Evolutionary conservation across 1,140 invertebrate genomes (phyloP), one percentile per base, ranked within the genome.

Genomic region (Drosophila teissieri): DNA sequence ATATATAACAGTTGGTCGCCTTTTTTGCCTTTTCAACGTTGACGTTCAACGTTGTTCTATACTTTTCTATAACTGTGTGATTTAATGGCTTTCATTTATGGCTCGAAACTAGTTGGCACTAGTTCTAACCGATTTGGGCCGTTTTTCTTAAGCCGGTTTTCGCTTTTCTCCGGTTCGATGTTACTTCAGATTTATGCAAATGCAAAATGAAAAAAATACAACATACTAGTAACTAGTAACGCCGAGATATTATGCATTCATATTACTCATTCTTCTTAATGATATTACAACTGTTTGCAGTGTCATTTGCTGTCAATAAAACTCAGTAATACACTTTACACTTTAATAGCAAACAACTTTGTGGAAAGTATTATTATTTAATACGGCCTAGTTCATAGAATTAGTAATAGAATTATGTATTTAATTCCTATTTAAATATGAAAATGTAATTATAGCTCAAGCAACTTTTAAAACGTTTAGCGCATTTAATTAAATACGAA

Each of bases 121-220:
- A 40, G 51, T 52, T 39, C 1, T 0, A 48, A 48, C 63, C 63
- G 64, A 68, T 51, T 63, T 17, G 15, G 4, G 6, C 10, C 54
- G 36, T 39, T 31, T 24, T 12, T 48, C 42, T 19, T 48, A 36
- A 70, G 45, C 67, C 64, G 67, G 67, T 70, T 70, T 44, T 51
- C 22, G 17, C n/a, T 48, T 56, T 36, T 24, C 27, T 24, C 27
- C 11, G 2, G 2, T 40, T 34, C 8, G 22, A 31, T 31, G 3
- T 31, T 31, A 31, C 31, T 31, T 31, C 10, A 31, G 51, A 15
- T 14, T 70, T 70, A 57, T 70, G 67, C 15, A 48, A 70, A 57
- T 70, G 15, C n/a, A n/a, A 34, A 70, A 56, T 69, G 14, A n/a
- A n/a, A 36, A 40, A 56, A 10, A 31, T 31, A 31, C 31, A 10